Evolutionary conservation across 2,888 invertebrate genomes (phyloP), one percentile per base, ranked within the genome.

Genomic region (Oligia strigilis): DNA sequence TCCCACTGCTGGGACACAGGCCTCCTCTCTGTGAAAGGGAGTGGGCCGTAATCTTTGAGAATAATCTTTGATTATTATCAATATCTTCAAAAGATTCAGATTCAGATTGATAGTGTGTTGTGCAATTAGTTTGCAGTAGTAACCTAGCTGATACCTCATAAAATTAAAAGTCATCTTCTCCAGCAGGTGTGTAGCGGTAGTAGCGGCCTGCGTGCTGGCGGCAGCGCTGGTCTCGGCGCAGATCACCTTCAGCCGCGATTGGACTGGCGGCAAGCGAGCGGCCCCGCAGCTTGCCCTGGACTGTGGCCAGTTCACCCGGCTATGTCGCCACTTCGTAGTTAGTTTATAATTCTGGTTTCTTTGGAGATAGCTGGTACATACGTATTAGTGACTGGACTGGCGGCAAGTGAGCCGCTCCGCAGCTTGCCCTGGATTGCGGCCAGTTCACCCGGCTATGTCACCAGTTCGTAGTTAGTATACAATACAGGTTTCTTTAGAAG

Each of bases 221-320:
- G 91, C 90, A 70, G 94, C 94, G 88, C 92, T 96, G 91, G 96
- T 94, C 52, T 94, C 96, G 0, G 94, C 96, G 17, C 97, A 97
- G 92, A 95, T 97, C 88, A 96, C 97, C n/a, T 97, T 97, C 94
- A 96, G 97, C 91, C 94, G 96, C 72, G 97, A 97, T 94, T 97
- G 97, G 97, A 92, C 94, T 5, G 97, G 96, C 2, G 97, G 96
- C 75, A 96, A 96, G 91, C 93, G 96, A 0, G 87, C 95, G 4
- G 92, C 94, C 4, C 94, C 95, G 0, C 93, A 91, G 19, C 78
- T 93, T 1, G 91, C 94, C 2, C 90, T 96, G 13, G 96, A 97
- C 92, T 97, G 97, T 85, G 92, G 91, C 0, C 96, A 96, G 90
- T 95, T 97, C 90, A 93, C 96, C 0, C 89, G 94, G 17, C 94